Conservation (phyloP, 2,888 invertebrate species). For the Ectobius pallidus region DNA sequence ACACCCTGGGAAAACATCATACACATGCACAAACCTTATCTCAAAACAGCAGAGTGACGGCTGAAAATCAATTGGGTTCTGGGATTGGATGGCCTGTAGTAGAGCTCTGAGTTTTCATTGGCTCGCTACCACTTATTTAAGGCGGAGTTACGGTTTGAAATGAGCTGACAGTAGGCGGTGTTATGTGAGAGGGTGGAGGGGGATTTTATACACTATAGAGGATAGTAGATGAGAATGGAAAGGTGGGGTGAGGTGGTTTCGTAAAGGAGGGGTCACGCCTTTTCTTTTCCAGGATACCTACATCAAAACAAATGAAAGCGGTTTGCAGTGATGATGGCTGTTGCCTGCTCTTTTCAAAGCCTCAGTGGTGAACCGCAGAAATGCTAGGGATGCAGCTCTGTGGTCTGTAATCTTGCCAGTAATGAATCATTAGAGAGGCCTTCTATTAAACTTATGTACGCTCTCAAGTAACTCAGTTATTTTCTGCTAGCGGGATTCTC, state of each 20-base stretch:
- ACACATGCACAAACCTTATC: not conserved
- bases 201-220: not conserved
- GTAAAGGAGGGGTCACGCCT: constrained; percentile 6
- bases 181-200: not conserved
- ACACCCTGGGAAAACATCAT: not conserved
- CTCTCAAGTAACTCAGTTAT: not conserved
- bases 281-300: not conserved
- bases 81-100: not conserved
- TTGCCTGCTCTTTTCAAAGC: not conserved
- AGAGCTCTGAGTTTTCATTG: constrained; percentile 38
- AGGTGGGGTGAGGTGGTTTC: not conserved
- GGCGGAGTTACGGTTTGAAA: constrained; percentile 24
- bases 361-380: constrained; percentile 23
- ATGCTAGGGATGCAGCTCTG: constrained; percentile 5
- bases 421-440: constrained; percentile 28
- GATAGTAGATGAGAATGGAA: constrained; percentile 13
- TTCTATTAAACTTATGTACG: not conserved
- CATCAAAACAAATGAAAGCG: not conserved
- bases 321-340: not conserved
- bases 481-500: not conserved
- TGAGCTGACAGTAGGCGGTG: constrained; percentile 23
- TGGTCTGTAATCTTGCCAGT: constrained; percentile 25
- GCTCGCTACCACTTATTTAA: not conserved
- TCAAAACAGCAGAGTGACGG: not conserved
- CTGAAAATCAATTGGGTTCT: not conserved